Percentiles rank a stretch among this genome's conserved stretches.
Evolutionary conservation across 2,797 vertebrate genomes (phyloP).

Genomic region (Eidolon dupreanum): DNA sequence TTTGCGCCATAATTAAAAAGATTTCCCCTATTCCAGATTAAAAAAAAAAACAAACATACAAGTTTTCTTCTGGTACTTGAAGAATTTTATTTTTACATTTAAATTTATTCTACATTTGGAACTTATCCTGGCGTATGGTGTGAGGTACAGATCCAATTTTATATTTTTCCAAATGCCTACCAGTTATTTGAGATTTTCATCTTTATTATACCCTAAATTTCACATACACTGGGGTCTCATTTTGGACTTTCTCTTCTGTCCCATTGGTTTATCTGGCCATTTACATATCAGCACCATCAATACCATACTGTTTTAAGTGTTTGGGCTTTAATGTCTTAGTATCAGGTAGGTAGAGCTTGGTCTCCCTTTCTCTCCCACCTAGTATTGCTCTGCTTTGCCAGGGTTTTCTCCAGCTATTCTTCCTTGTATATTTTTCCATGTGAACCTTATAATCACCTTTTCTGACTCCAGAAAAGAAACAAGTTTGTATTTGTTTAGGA

Average conservation of each 20-base stretch:
- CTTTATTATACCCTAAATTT: conserved; percentile 5
- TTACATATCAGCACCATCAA: not conserved
- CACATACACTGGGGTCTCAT: not conserved
- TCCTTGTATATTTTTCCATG: not conserved
- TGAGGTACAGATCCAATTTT: conserved; percentile 21
- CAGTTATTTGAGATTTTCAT: not conserved
- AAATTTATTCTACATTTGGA: conserved; percentile 22
- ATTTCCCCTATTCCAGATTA: not conserved
- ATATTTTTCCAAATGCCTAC: conserved; percentile 15
- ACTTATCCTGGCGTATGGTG: not conserved
- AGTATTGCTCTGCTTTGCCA: not conserved
- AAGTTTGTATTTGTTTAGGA: not conserved
- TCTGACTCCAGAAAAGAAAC: not conserved
- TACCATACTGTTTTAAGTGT: not conserved
- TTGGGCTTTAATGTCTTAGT: not conserved
- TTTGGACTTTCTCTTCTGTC: not conserved
- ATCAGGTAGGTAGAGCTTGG: not conserved
- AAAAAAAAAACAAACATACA: conserved; percentile 11
- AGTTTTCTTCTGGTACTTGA: conserved; percentile 29
- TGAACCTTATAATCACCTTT: not conserved
- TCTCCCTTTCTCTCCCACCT: not conserved
- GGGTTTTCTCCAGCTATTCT: not conserved
- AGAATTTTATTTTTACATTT: conserved; percentile 5
- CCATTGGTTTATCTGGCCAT: not conserved
- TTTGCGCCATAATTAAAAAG: not conserved